phyloP scores from a whole-genome alignment of 1,140 invertebrate species.

The Rhopalosiphum padi region DNA sequence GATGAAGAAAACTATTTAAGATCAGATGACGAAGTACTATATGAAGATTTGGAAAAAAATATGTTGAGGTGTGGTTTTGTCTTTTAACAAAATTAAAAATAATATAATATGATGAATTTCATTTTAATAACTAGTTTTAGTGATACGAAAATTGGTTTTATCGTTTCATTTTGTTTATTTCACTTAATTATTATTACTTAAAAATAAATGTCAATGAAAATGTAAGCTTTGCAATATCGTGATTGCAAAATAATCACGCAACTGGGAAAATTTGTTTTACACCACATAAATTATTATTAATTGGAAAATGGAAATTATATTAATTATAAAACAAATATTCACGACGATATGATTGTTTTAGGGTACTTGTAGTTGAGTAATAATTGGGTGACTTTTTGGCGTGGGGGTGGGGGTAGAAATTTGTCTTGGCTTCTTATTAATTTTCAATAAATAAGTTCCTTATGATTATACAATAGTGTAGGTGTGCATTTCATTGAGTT shows the following conservation, averaged over 20 bases:
- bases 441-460: neutral
- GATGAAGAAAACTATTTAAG: constrained; percentile 40
- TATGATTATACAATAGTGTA: neutral
- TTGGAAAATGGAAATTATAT: neutral
- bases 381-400: neutral
- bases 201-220: neutral
- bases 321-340: neutral
- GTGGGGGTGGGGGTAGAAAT: neutral
- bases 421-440: neutral
- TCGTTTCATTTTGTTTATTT: neutral
- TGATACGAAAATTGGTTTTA: neutral
- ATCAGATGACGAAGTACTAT: neutral
- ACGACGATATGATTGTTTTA: neutral
- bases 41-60: constrained; percentile 32
- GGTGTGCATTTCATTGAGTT: neutral
- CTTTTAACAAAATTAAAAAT: neutral
- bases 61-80: constrained; percentile 29
- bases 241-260: neutral
- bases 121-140: neutral
- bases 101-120: neutral
- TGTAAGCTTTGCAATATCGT: neutral
- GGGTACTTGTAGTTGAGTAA: neutral
- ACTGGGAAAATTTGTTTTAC: neutral
- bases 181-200: neutral
- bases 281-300: neutral